Base-by-base conservation (phyloP, 1,140 invertebrate species). In the Zaprionus inermis region DNA sequence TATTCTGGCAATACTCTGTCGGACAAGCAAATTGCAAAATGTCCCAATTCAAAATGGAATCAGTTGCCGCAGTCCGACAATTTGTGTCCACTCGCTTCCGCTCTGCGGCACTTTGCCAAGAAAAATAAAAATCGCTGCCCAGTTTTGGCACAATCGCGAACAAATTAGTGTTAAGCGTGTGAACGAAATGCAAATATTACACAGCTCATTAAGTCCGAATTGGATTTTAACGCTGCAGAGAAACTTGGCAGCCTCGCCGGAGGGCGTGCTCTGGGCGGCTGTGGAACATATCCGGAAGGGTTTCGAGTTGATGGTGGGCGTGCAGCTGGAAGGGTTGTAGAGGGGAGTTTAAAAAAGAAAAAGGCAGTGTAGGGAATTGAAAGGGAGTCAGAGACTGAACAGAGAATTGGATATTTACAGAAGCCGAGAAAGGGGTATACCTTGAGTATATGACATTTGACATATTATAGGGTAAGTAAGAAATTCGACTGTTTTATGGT, bases 161-260 rank as follows among this genome's bases (percentile, higher is more conserved):
- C 34, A 68, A 88, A 82, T 82, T 77, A 86, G 83, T 88, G 76
- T 74, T 73, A 57, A 57, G 69, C 79, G 83, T 79, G 82, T 77
- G 82, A 86, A 86, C 76, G 68, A 86, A 82, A 88, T 88, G 82
- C 82, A 86, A 86, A 86, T 86, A 88, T 86, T 88, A 86, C 79
- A 85, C 79, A 88, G 82, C 82, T 88, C 82, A 86, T 86, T 86
- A 88, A 83, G 67, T 67, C 46, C 58, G 72, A 86, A 86, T 86
- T 86, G 83, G 76, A 82, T 69, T 88, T 76, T 65, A 64, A 54
- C 64, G 66, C 57, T 66, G 46, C n/a, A 51, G 57, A 58, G 58
- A 46, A 79, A 69, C 30, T 85, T 84, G 81, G 78, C 81, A 5
- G 16, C 16, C 16, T 9, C 44, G 18, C 14, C 5, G 20, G 7